These are phyloP conservation scores for Sitobion miscanthi DNA, from an alignment of 1,140 invertebrate genomes.

Conservation along the genomic window DNA sequence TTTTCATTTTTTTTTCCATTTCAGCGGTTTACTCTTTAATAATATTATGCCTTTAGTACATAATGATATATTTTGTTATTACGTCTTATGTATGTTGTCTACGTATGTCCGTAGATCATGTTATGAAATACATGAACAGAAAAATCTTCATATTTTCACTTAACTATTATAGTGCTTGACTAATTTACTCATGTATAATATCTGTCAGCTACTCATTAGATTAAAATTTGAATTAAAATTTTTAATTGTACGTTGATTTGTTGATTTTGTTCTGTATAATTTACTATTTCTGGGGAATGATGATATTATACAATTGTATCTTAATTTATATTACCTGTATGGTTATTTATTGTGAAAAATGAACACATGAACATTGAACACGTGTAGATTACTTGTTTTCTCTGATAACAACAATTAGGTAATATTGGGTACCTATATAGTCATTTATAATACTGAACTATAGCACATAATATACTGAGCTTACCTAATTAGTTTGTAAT, in stretches of 20 bases:
- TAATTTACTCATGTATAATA: neutral
- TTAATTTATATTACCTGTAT: neutral
- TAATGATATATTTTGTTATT: neutral
- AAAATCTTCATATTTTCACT: neutral
- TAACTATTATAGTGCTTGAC: neutral
- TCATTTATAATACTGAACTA: neutral
- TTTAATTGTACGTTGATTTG: neutral
- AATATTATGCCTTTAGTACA: neutral
- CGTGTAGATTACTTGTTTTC: neutral
- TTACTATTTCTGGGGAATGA: neutral
- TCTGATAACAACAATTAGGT: neutral
- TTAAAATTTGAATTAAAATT: neutral
- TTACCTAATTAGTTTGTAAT: neutral
- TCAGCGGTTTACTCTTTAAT: too few species aligned
- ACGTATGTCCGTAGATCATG: conserved; percentile 42
- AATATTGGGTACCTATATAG: neutral
- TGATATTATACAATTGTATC: too few species aligned
- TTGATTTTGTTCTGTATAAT: neutral
- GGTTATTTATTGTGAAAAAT: neutral
- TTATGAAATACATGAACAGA: conserved; percentile 20
- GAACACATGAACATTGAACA: neutral
- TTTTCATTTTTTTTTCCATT: neutral
- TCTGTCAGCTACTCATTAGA: neutral
- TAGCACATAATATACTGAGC: neutral
- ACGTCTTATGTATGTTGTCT: neutral